Base-by-base conservation (phyloP, 2,797 vertebrate species). In the Pteropus rufus region DNA sequence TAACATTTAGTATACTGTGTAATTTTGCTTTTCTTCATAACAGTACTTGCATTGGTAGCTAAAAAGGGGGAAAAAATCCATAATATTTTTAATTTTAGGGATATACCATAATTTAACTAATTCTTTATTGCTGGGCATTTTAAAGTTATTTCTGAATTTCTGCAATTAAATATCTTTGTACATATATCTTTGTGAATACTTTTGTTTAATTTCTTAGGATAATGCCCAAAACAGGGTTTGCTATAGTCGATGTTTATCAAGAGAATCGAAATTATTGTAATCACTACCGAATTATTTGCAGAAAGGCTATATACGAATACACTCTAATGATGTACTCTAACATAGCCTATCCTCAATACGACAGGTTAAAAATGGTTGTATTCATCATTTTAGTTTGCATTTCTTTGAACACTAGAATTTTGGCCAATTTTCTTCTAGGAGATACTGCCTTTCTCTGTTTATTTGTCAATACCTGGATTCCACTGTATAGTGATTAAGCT, bases 161-260 rank as follows among this genome's bases (percentile, higher is more conserved):
- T 70, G 3, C 5, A 80, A 83, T 79, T 90, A 94, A 93, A 8
- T 92, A 80, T 70, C 5, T 89, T 29, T 87, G 54, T 56, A 70
- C 26, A 16, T 9, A 8, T 76, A 85, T 56, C 36, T 88, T 70
- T 85, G 44, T 92, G 56, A 96, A 86, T 39, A 93, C 10, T 77
- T 93, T 73, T 70, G 1, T 5, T 94, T 89, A 81, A 93, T 94
- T 94, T 97, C 60, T 92, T 85, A 93, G 65, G 19, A 93, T 80
- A 96, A 85, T 19, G 23, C 29, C 39, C 52, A 86, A 9, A 95
- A 90, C 0, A 93, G 31, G 54, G n/a, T 73, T 77, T 93, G 16
- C 24, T 89, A 85, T 15, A 29, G 15, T 81, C 90, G 69, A 73
- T 86, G 31, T 84, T 96, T 94, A 89, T 92, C 54, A 93, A 77